Conservation (phyloP, 2,888 invertebrate species). For the Sabellastarte sp. region DNA sequence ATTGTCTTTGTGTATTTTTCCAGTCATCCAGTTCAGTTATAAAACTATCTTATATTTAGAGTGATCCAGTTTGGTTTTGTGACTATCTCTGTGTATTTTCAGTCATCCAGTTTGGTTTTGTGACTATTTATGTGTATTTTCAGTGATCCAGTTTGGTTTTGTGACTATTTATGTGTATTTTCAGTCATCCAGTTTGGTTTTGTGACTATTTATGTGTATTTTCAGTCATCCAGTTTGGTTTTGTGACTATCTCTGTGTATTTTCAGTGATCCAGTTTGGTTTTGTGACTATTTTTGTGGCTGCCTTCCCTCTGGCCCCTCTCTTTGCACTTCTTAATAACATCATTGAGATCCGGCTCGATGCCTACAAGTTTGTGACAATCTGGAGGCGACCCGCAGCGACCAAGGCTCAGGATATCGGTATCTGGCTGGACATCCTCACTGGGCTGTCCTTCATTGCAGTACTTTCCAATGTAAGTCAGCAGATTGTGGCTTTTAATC, state of each 20-base stretch:
- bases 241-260: too few relatives aligned
- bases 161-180: background rate
- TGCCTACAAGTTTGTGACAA: constrained; percentile 85
- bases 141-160: background rate
- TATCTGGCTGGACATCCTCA: constrained; percentile 8
- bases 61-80: background rate
- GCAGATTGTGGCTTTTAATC: background rate
- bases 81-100: background rate
- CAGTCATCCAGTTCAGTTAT: too few relatives aligned
- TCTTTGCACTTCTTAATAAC: constrained; percentile 94
- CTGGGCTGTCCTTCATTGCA: constrained; percentile 83
- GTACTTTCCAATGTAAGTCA: constrained; percentile 85
- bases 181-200: background rate
- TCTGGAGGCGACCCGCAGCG: constrained; percentile 83
- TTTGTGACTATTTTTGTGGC: constrained; percentile 97
- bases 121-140: background rate
- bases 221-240: constrained; percentile 5
- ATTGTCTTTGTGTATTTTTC: too few relatives aligned
- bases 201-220: background rate
- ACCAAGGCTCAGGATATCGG: constrained; percentile 89
- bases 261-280: constrained; percentile 79
- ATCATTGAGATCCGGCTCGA: constrained; percentile 93
- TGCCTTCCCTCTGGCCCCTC: constrained; percentile 93
- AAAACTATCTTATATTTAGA: background rate
- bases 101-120: background rate